These are phyloP conservation scores for Hippolais icterina DNA, from an alignment of 2,113 vertebrate genomes.

Conservation along the genomic window DNA sequence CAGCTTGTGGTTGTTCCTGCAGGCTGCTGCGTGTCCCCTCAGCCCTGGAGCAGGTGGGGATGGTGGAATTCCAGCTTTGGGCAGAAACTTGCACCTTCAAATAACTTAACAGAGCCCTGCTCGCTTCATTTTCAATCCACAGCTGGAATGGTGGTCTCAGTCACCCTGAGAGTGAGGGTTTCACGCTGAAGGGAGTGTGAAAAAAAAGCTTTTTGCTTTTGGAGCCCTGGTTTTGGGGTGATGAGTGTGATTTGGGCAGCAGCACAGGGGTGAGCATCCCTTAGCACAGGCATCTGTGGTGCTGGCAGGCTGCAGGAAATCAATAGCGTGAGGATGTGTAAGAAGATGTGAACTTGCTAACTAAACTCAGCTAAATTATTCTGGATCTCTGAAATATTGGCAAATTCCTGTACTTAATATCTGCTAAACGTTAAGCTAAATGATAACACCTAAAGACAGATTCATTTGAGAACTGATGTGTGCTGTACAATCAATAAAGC, in stretches of 20 bases:
- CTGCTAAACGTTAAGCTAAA: neutral
- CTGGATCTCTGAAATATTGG: neutral
- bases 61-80: neutral
- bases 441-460: neutral
- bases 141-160: neutral
- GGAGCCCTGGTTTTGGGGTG: neutral
- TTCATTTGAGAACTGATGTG: neutral
- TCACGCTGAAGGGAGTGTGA: neutral
- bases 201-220: neutral
- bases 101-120: neutral
- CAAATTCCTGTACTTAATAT: neutral
- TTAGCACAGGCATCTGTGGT: neutral
- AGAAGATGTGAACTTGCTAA: neutral
- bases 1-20: fast-evolving
- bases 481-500: neutral
- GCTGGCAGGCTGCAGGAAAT: constrained; percentile 17
- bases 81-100: neutral
- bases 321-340: neutral
- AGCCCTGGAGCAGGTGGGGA: neutral
- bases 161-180: neutral
- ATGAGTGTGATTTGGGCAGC: neutral
- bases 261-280: neutral
- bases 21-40: neutral
- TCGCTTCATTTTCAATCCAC: fast-evolving
- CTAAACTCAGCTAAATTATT: constrained; percentile 1